phyloP scores from a whole-genome alignment of 2,113 vertebrate species.

The rabbit (Oryctolagus cuniculus) region mOryCun1.1 NC_091441.1:105313501-105314000 shows the following conservation, averaged over 20 bases:
- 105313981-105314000: conserved; percentile 78
- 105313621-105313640: conserved; percentile 24
- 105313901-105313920: not conserved
- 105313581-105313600: conserved; percentile 32
- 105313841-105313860: conserved; percentile 74
- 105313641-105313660: conserved; percentile 82
- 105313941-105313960: conserved; percentile 70
- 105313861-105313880: conserved; percentile 71
- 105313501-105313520: not conserved
- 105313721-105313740: conserved; percentile 60
- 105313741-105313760: conserved; percentile 72
- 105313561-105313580: conserved; percentile 65
- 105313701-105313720: conserved; percentile 76
- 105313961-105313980: conserved; percentile 62
- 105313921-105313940: conserved; percentile 69
- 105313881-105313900: not conserved
- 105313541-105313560: not conserved
- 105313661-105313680: conserved; percentile 71
- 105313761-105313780: conserved; percentile 68
- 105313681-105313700: conserved; percentile 61
- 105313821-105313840: conserved; percentile 78
- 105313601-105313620: not conserved
- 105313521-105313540: not conserved
- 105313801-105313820: conserved; percentile 73
- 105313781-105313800: conserved; percentile 82